A percentile compares a stretch with the other conserved stretches of the same genome.
These are phyloP conservation scores for Triops cancriformis DNA, from an alignment of 1,140 invertebrate species.

Conservation along the genomic window DNA sequence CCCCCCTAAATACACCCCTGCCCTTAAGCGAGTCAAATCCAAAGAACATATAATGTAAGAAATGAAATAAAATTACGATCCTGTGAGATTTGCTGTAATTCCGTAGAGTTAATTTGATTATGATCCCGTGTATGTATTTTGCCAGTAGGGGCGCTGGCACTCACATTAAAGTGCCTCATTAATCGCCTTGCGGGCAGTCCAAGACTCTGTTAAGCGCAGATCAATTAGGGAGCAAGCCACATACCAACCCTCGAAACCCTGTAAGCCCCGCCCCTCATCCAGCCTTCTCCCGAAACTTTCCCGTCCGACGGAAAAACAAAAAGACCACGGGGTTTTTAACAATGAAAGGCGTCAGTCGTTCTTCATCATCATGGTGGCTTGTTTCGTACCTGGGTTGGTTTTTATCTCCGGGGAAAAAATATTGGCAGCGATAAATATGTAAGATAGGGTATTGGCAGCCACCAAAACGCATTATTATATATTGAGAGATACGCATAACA, in stretches of 20 bases:
- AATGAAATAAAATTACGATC: too few relatives aligned
- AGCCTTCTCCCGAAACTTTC: background rate
- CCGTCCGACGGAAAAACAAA: background rate
- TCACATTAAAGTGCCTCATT: too few relatives aligned
- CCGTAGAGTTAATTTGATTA: too few relatives aligned
- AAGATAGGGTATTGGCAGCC: constrained; percentile 12
- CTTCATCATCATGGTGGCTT: background rate
- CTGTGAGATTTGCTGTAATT: too few relatives aligned
- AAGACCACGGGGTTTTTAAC: background rate
- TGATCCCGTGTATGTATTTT: too few relatives aligned
- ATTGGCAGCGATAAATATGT: background rate
- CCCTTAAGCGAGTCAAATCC: too few relatives aligned
- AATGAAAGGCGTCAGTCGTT: background rate
- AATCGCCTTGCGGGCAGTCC: too few relatives aligned
- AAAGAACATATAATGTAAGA: too few relatives aligned
- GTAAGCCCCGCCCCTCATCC: background rate
- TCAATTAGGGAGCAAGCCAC: background rate
- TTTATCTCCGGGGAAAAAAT: background rate
- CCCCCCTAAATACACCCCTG: too few relatives aligned
- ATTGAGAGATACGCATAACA: constrained; percentile 1
- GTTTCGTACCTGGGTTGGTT: background rate
- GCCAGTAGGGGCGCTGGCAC: too few relatives aligned
- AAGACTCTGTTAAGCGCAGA: background rate
- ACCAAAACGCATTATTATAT: constrained; percentile 14
- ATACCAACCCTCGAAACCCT: background rate